These are phyloP conservation scores for Knipowitschia caucasica DNA, from an alignment of 2,797 vertebrate species.

Conservation along the genomic window DNA sequence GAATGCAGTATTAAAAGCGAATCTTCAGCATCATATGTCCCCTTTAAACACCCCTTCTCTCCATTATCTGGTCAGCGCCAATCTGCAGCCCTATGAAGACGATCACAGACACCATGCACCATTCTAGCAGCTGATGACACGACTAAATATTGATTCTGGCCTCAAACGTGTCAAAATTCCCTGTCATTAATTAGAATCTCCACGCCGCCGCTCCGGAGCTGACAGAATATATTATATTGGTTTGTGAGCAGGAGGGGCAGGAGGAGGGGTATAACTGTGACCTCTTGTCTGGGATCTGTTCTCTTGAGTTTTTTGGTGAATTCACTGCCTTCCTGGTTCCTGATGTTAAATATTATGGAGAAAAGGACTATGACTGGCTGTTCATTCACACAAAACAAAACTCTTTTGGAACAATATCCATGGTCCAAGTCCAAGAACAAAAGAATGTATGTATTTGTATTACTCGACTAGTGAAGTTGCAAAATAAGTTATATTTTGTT, in stretches of 20 bases:
- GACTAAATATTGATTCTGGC: constrained; percentile 99
- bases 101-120: constrained; percentile 87
- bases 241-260: constrained; percentile 82
- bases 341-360: too few species aligned
- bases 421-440: too few species aligned
- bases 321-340: constrained; percentile 89
- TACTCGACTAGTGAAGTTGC: too few species aligned
- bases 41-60: not conserved
- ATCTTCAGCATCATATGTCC: not conserved
- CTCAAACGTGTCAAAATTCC: constrained; percentile 99
- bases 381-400: too few species aligned
- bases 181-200: constrained; percentile 97
- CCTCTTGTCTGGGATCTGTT: constrained; percentile 90
- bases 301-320: constrained; percentile 92
- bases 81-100: constrained; percentile 84
- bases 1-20: not conserved
- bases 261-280: constrained; percentile 91
- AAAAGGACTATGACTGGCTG: too few species aligned
- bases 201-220: constrained; percentile 89
- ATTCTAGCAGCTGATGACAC: constrained; percentile 96
- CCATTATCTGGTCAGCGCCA: not conserved
- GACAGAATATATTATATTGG: constrained; percentile 91
- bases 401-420: too few species aligned
- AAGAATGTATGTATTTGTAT: too few species aligned
- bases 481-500: too few species aligned